A percentile compares a stretch with the other conserved stretches of the same genome.
Conservation (phyloP, 2,797 vertebrate genomes). For the Simalia tracyae region DNA sequence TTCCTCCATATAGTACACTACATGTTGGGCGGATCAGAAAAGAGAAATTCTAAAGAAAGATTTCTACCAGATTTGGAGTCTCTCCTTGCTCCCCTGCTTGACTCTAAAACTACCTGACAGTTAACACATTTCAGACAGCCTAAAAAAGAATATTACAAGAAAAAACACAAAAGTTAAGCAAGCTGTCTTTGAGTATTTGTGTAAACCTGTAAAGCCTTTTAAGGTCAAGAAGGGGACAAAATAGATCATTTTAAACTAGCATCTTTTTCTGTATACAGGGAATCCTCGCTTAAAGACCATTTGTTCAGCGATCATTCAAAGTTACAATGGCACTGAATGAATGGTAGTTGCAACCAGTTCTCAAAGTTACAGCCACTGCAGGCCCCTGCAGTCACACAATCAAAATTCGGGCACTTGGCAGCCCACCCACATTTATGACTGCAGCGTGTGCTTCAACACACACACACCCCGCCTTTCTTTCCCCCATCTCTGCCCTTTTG, state of each 20-base stretch:
- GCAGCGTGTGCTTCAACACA: too few relatives aligned
- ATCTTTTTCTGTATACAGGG: background rate
- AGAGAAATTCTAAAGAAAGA: background rate
- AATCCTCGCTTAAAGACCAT: too few relatives aligned
- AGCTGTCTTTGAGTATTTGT: background rate
- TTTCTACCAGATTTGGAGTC: background rate
- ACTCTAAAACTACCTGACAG: background rate
- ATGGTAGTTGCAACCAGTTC: too few relatives aligned
- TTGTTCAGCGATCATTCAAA: too few relatives aligned
- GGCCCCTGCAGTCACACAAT: background rate
- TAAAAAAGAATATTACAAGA: background rate
- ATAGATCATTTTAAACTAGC: background rate
- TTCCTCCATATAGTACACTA: too few relatives aligned
- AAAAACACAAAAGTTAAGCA: background rate
- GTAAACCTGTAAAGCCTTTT: background rate
- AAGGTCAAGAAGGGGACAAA: background rate
- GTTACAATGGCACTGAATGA: too few relatives aligned
- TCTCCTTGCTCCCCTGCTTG: too few relatives aligned
- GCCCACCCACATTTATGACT: too few relatives aligned
- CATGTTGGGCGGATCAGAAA: too few relatives aligned
- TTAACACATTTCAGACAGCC: background rate
- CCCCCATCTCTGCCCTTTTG: background rate
- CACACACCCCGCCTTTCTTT: background rate
- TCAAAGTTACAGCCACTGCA: too few relatives aligned
- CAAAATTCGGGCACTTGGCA: too few relatives aligned